A percentile compares a stretch with the other conserved stretches of the same genome.
These are phyloP conservation scores for Tetragnatha montana DNA, from an alignment of 2,888 invertebrate species.

Conservation along the genomic window DNA sequence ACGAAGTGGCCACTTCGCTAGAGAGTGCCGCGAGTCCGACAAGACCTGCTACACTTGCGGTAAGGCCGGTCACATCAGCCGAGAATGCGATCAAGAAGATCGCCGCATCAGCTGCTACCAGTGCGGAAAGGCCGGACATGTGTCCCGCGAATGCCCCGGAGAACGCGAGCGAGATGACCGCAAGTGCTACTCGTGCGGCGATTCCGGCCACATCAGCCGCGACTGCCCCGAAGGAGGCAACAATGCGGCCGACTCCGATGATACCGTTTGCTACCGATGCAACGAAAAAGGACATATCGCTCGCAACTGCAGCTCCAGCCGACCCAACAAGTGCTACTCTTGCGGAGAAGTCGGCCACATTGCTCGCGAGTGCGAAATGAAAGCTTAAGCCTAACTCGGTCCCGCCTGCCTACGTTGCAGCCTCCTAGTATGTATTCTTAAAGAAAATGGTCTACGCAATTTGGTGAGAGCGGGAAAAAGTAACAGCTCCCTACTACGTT, in stretches of 20 bases:
- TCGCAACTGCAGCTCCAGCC: conserved; percentile 75
- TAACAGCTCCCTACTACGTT: conserved; percentile 43
- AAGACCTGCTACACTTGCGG: conserved; percentile 86
- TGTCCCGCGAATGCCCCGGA: conserved; percentile 76
- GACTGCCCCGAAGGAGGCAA: conserved; percentile 74
- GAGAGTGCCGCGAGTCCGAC: conserved; percentile 94
- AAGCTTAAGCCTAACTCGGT: conserved; percentile 65
- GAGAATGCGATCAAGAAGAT: conserved; percentile 82
- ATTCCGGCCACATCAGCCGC: conserved; percentile 75
- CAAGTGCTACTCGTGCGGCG: conserved; percentile 76
- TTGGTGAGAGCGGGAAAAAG: conserved; percentile 59
- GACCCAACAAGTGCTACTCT: conserved; percentile 74
- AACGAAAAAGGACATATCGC: conserved; percentile 77
- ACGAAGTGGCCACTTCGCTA: conserved; percentile 92
- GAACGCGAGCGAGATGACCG: conserved; percentile 74
- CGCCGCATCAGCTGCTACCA: conserved; percentile 74
- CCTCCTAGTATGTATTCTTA: conserved; percentile 64
- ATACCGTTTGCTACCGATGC: conserved; percentile 74
- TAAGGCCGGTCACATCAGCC: conserved; percentile 93
- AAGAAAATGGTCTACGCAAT: conserved; percentile 52
- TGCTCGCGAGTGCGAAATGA: conserved; percentile 76
- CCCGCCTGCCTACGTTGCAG: conserved; percentile 72
- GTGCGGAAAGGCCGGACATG: conserved; percentile 76
- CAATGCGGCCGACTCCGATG: conserved; percentile 54
- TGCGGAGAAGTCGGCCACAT: conserved; percentile 78